Evolutionary conservation across 2,888 invertebrate genomes (phyloP).

Genomic region (Rhagium mordax): DNA sequence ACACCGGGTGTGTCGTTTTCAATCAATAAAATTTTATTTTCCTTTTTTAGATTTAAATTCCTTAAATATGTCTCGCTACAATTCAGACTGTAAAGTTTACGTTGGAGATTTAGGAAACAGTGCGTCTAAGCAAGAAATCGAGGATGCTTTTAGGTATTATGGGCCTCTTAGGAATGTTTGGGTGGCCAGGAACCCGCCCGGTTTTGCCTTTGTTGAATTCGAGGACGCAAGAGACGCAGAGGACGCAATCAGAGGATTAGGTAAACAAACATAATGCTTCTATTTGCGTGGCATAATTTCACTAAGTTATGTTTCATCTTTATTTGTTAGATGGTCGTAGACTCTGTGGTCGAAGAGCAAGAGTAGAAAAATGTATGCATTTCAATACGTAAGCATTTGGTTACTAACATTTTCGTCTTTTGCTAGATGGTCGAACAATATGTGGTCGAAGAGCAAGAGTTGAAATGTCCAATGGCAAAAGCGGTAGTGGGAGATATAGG

Average conservation of each 20-base stretch:
- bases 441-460: constrained; percentile 93
- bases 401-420: constrained; percentile 42
- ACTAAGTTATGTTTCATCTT: constrained; percentile 46
- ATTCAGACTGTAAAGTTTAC: constrained; percentile 91
- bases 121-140: constrained; percentile 91
- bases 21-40: constrained; percentile 16
- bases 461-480: constrained; percentile 92
- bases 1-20: constrained; percentile 9
- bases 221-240: constrained; percentile 92
- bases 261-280: constrained; percentile 71
- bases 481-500: constrained; percentile 70
- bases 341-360: constrained; percentile 49
- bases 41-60: constrained; percentile 12
- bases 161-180: constrained; percentile 93
- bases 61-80: constrained; percentile 79
- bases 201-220: constrained; percentile 92
- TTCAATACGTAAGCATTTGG: constrained; percentile 36
- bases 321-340: constrained; percentile 50
- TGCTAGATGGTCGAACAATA: constrained; percentile 83
- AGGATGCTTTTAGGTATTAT: constrained; percentile 90
- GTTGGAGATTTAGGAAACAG: constrained; percentile 93
- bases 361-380: constrained; percentile 51
- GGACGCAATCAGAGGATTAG: constrained; percentile 87
- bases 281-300: constrained; percentile 34
- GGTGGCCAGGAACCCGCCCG: constrained; percentile 95